These are phyloP conservation scores for Oxygymnocypris stewartii DNA, from an alignment of 2,113 vertebrate species.

Conservation along the genomic window DNA sequence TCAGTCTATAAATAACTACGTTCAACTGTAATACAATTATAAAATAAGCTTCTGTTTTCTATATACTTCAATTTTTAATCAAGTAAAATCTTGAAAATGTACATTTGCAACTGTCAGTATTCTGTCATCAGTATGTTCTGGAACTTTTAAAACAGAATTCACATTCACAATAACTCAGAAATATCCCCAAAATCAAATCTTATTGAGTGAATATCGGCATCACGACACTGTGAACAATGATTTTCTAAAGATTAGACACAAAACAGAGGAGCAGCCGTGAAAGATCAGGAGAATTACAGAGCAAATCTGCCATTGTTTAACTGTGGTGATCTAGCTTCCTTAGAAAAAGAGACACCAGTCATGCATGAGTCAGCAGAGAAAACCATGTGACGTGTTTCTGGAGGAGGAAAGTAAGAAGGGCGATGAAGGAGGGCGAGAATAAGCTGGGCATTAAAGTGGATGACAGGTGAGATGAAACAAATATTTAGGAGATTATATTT, in stretches of 20 bases:
- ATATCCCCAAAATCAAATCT: background rate
- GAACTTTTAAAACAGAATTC: background rate
- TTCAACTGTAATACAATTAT: background rate
- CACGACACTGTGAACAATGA: background rate
- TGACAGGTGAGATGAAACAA: conserved; percentile 75
- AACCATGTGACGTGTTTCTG: background rate
- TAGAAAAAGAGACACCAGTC: background rate
- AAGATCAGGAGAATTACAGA: background rate
- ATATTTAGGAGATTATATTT: conserved; percentile 77
- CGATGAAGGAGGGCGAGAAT: background rate
- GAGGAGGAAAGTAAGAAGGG: background rate
- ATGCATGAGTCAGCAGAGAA: background rate
- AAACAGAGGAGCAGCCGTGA: background rate
- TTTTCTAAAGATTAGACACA: background rate
- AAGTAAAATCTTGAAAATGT: too few species aligned
- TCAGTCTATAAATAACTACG: background rate
- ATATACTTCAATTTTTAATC: background rate
- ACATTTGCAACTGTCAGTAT: too few species aligned
- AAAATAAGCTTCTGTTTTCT: background rate
- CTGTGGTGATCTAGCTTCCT: conserved; percentile 5
- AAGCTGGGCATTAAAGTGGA: conserved; percentile 62
- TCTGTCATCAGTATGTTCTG: background rate
- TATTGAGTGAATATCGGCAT: background rate
- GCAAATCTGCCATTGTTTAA: background rate
- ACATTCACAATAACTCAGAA: background rate